Evolutionary conservation across 2,797 vertebrate genomes (phyloP), one percentile per base, ranked within the genome.

Genomic region (Enteromius trimaculatus): DNA sequence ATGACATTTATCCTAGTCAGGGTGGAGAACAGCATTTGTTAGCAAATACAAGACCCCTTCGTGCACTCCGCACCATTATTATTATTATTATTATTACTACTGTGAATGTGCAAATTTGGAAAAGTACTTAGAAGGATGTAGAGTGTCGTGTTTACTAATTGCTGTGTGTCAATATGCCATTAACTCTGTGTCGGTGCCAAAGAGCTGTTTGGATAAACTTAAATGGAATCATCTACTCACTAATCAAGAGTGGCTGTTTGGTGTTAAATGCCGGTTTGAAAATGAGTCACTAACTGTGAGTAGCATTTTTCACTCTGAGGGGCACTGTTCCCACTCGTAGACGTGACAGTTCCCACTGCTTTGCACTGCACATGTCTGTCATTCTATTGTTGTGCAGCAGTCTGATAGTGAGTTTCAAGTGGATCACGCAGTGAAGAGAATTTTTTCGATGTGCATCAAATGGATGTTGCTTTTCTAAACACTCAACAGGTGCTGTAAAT

Each of bases 81-180:
- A 77, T 77, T 60, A 60, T 77, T 77, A 77, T 75, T 60, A 76
- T 60, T 76, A 76, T 11, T 77, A 77, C 74, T 42, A 77, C 74
- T 29, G 44, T 21, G 31, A 26, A 23, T 47, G 29, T 47, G 39
- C 9, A 34, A 21, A 70, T 55, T 78, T 81, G 16, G 65, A 62
- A 78, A 74, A 78, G 62, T 77, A 83, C 65, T 86, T 86, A 78
- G 72, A 87, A 82, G 72, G 62, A 77, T 75, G 75, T 26, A 79
- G 80, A 80, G 79, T 81, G 69, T 51, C 26, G n/a, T 83, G 80
- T 88, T 87, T 81, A 83, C 84, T 81, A 71, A 87, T 87, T 86
- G 74, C 55, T 68, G 72, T 78, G 44, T 82, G 81, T 85, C 82
- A 79, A 66, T 69, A 78, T 72, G 66, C 53, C 69, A 75, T 81